Evolutionary conservation across 2,888 invertebrate species (phyloP), one percentile per base, ranked within the genome.

Genomic region (Oxyteleia sp.): DNA sequence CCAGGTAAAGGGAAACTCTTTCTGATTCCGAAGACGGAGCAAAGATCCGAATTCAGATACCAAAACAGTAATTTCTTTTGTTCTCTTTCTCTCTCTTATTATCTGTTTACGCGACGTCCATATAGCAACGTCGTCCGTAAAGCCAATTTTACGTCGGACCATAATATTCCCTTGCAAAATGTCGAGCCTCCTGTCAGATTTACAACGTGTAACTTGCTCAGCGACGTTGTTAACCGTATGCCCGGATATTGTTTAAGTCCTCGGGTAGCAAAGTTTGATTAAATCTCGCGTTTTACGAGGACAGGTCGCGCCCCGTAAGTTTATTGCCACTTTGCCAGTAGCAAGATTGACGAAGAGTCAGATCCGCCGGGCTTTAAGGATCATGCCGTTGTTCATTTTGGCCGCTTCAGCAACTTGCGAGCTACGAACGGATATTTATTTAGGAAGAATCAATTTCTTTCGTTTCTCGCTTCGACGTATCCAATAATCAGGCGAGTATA

Each of bases 211-310:
- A 72, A 72, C 72, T 49, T 45, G 45, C 55, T 64, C 64, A 63
- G 63, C 53, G 18, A 32, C 38, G 61, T 72, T 72, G 49, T 80
- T 68, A 63, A 76, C 55, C 66, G 13, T 51, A 38, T 68, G 68
- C 49, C 61, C 63, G 75, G 75, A 84, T 87, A 85, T 85, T 87
- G 81, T 86, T 78, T 80, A 78, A 80, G 61, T 82, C 79, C 41
- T 59, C 51, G 55, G 80, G 61, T 63, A 84, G 86, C 84, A 78
- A 87, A 87, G 85, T 89, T 89, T 89, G 88, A 90, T 90, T 89
- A 89, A 89, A 90, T 89, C 88, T 85, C 53, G 80, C 79, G 86
- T 89, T 90, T 90, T 89, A 90, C 87, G 89, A 88, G 86, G 47
- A 66, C 57, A 49, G 68, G 69, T 69, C 66, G 59, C 69, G 63